Conservation (phyloP, 2,888 invertebrate species). For the Stegophylla sp. region DNA sequence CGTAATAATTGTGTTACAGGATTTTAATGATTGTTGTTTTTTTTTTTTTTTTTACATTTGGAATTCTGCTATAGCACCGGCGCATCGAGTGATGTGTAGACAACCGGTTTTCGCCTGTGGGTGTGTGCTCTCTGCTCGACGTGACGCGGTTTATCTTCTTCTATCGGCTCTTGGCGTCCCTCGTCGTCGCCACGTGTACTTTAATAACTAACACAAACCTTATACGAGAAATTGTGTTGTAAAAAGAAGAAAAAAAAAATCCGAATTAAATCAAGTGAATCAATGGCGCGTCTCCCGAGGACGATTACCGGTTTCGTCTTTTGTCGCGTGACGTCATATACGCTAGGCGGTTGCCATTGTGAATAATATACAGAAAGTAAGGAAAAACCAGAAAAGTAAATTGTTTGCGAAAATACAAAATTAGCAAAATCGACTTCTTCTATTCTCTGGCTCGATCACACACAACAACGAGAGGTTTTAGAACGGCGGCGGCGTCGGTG, state of each 20-base stretch:
- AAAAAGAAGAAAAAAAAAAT: neutral
- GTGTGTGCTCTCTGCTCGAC: neutral
- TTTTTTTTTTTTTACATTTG: slow-evolving; percentile 10
- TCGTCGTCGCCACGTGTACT: no score
- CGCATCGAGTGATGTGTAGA: neutral
- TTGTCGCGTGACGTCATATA: neutral
- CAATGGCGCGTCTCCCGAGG: neutral
- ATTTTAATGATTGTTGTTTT: slow-evolving; percentile 23
- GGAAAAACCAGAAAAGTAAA: no score
- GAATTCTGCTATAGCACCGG: neutral
- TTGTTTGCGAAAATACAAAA: no score
- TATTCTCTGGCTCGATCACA: neutral
- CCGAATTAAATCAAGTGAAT: neutral
- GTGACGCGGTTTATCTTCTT: slow-evolving; percentile 19
- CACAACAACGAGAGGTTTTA: neutral
- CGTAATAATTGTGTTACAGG: slow-evolving; percentile 9
- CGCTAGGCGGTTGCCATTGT: neutral
- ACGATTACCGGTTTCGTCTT: neutral
- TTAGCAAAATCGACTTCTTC: neutral
- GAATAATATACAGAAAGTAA: neutral
- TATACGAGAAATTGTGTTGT: no score
- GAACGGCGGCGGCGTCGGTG: neutral
- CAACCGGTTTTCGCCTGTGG: slow-evolving; percentile 43
- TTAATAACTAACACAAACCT: no score
- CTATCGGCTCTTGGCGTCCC: neutral